Evolutionary conservation across 2,113 vertebrate genomes (phyloP).

Genomic region (Bolborhynchus lineola): DNA sequence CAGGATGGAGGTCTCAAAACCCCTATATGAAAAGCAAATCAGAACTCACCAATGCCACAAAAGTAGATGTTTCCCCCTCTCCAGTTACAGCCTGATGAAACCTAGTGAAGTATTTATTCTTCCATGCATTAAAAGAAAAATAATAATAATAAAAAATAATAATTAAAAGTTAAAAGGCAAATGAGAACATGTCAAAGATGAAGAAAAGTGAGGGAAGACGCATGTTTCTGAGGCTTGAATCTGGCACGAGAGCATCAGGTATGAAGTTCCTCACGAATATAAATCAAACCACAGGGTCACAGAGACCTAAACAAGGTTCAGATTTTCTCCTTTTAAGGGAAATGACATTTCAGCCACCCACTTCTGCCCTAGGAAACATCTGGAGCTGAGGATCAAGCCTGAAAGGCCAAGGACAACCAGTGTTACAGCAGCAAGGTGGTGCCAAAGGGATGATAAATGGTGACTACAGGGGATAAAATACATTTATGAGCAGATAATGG

Average conservation of each 20-base stretch:
- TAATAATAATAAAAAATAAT: not conserved
- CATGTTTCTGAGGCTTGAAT: not conserved
- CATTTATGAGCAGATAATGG: not conserved
- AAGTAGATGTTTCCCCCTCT: not conserved
- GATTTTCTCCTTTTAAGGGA: not conserved
- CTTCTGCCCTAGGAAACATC: not conserved
- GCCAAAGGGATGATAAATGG: not conserved
- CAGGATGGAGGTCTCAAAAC: not conserved
- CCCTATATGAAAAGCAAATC: not conserved
- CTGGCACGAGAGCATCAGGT: not conserved
- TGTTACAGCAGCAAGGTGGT: not conserved
- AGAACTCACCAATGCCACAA: not conserved
- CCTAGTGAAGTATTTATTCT: not conserved
- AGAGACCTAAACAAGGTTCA: not conserved
- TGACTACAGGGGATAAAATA: not conserved
- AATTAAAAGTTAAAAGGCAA: not conserved
- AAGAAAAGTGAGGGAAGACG: not conserved
- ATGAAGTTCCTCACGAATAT: not conserved
- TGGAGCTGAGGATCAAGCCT: not conserved
- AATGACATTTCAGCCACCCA: not conserved
- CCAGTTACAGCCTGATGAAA: not conserved
- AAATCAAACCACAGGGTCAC: not conserved
- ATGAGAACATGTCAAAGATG: not conserved
- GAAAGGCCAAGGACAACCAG: not conserved
- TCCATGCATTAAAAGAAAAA: not conserved